Base-by-base conservation (phyloP, 2,113 vertebrate genomes). In the Daboia siamensis region DNA sequence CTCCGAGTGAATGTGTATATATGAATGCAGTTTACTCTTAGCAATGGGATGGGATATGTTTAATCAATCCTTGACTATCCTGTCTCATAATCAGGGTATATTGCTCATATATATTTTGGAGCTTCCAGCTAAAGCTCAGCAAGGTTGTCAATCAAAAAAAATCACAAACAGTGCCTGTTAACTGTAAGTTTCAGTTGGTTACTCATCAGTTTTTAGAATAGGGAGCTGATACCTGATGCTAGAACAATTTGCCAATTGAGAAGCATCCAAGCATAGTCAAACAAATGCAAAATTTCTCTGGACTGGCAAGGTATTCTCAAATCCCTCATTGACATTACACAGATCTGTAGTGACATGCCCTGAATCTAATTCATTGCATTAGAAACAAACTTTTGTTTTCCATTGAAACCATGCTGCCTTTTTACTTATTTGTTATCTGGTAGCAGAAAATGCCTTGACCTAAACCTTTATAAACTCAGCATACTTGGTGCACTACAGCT, bases 201-300 rank as follows among this genome's bases (percentile, higher is more conserved):
- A 46, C 29, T 74, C 13, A 59, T 57, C 55, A 3, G 3, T 57
- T 64, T 86, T 52, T 88, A 90, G 84, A 88, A 44, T 4, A 7
- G 55, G 69, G 87, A 74, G 44, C 87, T 95, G 64, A 52, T 88
- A 9, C 85, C 86, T 96, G 13, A 59, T 93, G 56, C 88, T 0
- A 1, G n/a, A 11, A 94, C 86, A 95, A 59, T 90, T 9, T 44
- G 55, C 52, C 33, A 52, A 69, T 69, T 93, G 92, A 0, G 69
- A 33, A 20, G 46, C 92, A 11, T 93, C 86, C 48, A 1, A 95
- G 97, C 52, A 24, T 87, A 93, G 61, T 92, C 91, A 93, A 97
- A 93, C 87, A 97, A 97, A 96, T 4, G 20, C 54, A 1, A 23
- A 8, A 20, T 56, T 9, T 1, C 85, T 55, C 93, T 85, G 80